phyloP scores from a whole-genome alignment of 2,797 vertebrate genomes.

The Sus cebifrons region DNA sequence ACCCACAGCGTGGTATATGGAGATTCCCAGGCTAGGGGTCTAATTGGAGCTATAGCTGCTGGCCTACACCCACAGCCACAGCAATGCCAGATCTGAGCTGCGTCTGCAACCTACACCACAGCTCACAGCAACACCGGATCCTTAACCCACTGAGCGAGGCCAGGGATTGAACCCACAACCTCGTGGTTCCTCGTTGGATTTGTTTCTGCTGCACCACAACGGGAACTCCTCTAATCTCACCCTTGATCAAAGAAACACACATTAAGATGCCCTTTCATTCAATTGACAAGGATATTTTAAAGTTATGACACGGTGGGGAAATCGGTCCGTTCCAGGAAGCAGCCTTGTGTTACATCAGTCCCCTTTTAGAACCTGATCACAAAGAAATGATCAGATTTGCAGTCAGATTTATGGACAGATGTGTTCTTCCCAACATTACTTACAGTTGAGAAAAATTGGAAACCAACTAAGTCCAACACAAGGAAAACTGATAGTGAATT shows the following conservation, averaged over 20 bases:
- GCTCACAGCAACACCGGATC: too few species aligned
- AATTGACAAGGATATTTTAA: background rate
- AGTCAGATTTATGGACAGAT: background rate
- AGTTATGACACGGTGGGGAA: background rate
- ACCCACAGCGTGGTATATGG: too few species aligned
- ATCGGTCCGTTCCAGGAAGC: background rate
- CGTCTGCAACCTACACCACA: too few species aligned
- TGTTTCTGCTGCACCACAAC: too few species aligned
- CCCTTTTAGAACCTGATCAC: background rate
- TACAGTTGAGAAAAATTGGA: conserved; percentile 11
- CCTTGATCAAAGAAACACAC: background rate
- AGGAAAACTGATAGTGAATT: background rate
- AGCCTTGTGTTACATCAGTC: background rate
- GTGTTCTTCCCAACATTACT: background rate
- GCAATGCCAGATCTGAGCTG: too few species aligned
- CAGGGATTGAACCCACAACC: too few species aligned
- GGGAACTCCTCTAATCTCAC: background rate
- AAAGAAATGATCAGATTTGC: background rate
- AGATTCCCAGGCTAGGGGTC: too few species aligned
- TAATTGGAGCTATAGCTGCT: too few species aligned
- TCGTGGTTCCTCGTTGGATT: too few species aligned
- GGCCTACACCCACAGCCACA: too few species aligned
- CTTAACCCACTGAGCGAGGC: too few species aligned
- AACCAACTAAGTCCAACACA: background rate
- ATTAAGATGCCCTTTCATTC: background rate